A percentile compares a stretch with the other conserved stretches of the same genome.
phyloP scores from a whole-genome alignment of 1,140 invertebrate species.

The Parasteatoda tepidariorum region DNA sequence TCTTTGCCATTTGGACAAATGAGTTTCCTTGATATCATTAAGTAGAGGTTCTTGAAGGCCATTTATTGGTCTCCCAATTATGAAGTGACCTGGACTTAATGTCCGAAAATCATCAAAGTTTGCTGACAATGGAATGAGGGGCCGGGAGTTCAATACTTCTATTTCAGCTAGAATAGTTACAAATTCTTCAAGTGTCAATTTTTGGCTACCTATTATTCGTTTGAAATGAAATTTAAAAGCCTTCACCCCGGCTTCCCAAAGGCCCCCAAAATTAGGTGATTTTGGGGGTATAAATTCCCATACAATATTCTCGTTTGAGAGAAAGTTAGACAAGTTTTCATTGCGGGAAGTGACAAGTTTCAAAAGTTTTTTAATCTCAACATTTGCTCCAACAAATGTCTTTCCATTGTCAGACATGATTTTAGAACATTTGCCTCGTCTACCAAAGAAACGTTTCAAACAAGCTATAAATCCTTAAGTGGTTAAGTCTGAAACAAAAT shows the following conservation, averaged over 20 bases:
- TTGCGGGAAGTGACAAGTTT: too few relatives aligned
- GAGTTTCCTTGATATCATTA: too few relatives aligned
- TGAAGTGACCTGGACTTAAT: slow-evolving; percentile 16
- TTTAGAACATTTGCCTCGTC: too few relatives aligned
- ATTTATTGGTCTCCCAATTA: slow-evolving; percentile 10
- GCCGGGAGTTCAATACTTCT: slow-evolving; percentile 7
- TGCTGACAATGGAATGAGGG: neutral
- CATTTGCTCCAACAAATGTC: too few relatives aligned
- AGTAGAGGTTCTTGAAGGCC: neutral
- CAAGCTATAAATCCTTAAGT: too few relatives aligned
- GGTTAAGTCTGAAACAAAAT: too few relatives aligned
- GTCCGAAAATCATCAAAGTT: neutral
- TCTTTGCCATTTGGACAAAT: too few relatives aligned
- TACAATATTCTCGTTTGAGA: too few relatives aligned
- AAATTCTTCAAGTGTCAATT: slow-evolving; percentile 16
- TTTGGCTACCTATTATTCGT: neutral
- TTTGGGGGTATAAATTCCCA: slow-evolving; percentile 32
- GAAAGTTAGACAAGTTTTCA: too few relatives aligned
- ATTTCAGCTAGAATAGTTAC: neutral
- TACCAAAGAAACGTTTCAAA: too few relatives aligned
- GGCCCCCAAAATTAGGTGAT: slow-evolving; percentile 46
- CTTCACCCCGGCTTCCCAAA: slow-evolving; percentile 33
- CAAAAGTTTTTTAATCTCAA: too few relatives aligned
- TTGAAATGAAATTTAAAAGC: slow-evolving; percentile 16
- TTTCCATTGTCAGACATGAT: too few relatives aligned